Evolutionary conservation across 1,140 invertebrate species (phyloP).

Genomic region (Drosophila repletoides): DNA sequence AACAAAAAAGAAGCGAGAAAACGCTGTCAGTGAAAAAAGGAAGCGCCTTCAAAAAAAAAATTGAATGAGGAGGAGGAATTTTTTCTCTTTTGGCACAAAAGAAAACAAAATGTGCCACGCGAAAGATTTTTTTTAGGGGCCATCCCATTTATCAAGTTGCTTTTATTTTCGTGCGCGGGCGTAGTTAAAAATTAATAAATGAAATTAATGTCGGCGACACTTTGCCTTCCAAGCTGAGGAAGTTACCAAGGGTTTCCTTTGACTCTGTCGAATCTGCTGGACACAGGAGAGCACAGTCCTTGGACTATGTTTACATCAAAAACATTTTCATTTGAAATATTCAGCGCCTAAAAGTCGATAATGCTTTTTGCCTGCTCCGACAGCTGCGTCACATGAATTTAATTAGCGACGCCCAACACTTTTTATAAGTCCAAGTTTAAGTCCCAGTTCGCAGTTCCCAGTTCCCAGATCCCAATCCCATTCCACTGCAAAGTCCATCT

Average conservation of each 20-base stretch:
- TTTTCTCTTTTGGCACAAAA: conserved; percentile 59
- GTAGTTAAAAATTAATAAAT: conserved; percentile 81
- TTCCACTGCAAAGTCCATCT: conserved; percentile 47
- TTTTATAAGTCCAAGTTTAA: conserved; percentile 51
- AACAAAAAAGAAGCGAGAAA: conserved; percentile 39
- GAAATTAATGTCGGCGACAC: conserved; percentile 79
- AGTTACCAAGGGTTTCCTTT: conserved; percentile 76
- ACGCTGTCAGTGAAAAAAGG: conserved; percentile 28
- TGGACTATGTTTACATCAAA: conserved; percentile 60
- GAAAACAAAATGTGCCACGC: conserved; percentile 62
- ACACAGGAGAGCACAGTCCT: background rate
- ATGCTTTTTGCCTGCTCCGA: conserved; percentile 56
- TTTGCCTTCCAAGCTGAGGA: conserved; percentile 35
- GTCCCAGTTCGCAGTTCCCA: background rate
- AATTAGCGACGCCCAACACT: conserved; percentile 73
- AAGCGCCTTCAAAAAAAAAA: conserved; percentile 33
- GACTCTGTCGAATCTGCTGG: conserved; percentile 31
- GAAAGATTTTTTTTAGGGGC: conserved; percentile 44
- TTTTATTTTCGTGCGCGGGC: conserved; percentile 76
- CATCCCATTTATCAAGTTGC: conserved; percentile 77
- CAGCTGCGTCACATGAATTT: conserved; percentile 75
- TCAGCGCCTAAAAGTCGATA: conserved; percentile 78
- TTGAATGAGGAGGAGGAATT: conserved; percentile 25
- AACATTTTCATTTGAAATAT: conserved; percentile 77
- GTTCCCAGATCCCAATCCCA: background rate